These are phyloP conservation scores for Diadophis punctatus DNA, from an alignment of 2,113 vertebrate genomes.

Conservation along the genomic window DNA sequence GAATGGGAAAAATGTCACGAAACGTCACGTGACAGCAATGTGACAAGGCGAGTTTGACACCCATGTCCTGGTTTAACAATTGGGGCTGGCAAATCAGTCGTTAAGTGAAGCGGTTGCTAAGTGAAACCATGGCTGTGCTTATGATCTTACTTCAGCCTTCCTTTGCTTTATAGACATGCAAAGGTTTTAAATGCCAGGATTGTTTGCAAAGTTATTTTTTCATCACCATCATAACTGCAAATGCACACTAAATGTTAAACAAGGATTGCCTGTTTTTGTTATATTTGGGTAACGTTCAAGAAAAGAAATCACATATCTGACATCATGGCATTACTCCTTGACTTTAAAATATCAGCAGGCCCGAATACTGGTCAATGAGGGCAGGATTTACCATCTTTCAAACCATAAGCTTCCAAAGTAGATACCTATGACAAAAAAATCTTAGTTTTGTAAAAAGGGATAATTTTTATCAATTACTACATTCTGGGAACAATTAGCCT, in stretches of 20 bases:
- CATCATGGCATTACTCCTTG: rapidly evolving
- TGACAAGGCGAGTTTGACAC: no score
- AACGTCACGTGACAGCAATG: no score
- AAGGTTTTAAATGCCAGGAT: background rate
- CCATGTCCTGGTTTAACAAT: background rate
- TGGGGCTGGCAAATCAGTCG: background rate
- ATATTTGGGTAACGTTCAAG: background rate
- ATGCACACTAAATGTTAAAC: background rate
- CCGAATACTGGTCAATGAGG: background rate
- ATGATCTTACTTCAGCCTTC: background rate
- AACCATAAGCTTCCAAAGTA: background rate
- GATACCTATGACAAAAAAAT: background rate
- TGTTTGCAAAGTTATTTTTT: background rate
- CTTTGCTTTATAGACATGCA: background rate
- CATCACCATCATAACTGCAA: background rate
- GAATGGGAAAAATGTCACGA: no score
- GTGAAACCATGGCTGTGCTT: background rate
- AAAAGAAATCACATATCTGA: rapidly evolving
- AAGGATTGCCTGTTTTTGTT: background rate
- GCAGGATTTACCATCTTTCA: background rate
- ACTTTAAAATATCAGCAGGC: background rate
- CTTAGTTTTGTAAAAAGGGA: background rate
- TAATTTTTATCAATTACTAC: background rate
- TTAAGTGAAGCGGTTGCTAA: background rate
- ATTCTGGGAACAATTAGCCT: background rate